These are phyloP conservation scores for Telmatochromis sp. DNA, from an alignment of 2,113 vertebrate species.

Conservation along the genomic window DNA sequence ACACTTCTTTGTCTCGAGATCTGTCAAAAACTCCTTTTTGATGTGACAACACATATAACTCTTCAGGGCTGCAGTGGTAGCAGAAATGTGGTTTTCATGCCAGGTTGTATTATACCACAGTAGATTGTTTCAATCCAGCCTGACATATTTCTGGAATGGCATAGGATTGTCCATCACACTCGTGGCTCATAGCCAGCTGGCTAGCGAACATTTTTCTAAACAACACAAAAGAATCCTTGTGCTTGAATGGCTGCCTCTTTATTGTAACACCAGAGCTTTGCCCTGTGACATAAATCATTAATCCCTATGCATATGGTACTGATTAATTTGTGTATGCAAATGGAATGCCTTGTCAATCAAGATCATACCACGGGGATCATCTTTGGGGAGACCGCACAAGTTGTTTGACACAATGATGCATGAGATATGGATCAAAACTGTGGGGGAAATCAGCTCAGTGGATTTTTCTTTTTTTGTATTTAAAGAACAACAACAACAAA, in stretches of 20 bases:
- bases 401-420: slow-evolving; percentile 39
- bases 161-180: slow-evolving; percentile 25
- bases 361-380: background rate
- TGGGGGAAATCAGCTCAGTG: background rate
- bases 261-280: slow-evolving; percentile 23
- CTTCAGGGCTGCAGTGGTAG: slow-evolving; percentile 16
- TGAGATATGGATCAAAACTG: slow-evolving; percentile 18
- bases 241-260: slow-evolving; percentile 4
- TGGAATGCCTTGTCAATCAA: slow-evolving; percentile 15
- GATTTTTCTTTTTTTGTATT: background rate
- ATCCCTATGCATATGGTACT: slow-evolving; percentile 31
- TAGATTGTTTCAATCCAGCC: slow-evolving; percentile 22
- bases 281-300: slow-evolving; percentile 38
- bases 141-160: slow-evolving; percentile 54
- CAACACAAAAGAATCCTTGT: slow-evolving; percentile 52
- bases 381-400: background rate
- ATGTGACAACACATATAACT: slow-evolving; percentile 22
- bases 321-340: slow-evolving; percentile 56
- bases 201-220: background rate
- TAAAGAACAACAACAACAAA: background rate
- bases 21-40: slow-evolving; percentile 11
- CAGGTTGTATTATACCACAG: slow-evolving; percentile 47
- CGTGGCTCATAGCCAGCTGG: slow-evolving; percentile 23
- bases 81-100: slow-evolving; percentile 32
- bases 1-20: background rate